Evolutionary conservation across 2,113 vertebrate species (phyloP), one percentile per base, ranked within the genome.

Genomic region (Amphiprion percula): DNA sequence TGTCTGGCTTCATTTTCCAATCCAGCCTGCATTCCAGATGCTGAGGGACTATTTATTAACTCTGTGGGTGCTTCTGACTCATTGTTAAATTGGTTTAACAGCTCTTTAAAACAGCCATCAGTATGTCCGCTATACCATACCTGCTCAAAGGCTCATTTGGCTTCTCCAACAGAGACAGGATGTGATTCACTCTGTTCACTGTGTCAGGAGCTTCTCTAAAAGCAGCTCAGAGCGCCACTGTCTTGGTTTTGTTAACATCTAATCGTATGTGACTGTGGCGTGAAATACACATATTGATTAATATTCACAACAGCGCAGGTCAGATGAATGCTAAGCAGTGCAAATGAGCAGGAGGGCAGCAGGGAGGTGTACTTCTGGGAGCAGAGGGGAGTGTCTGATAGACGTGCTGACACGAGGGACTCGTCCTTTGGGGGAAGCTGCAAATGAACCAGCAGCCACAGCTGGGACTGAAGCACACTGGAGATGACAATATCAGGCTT

Each of bases 391-490:
- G 72, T 46, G 75, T 79, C 86, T 88, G 78, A 80, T 74, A 54
- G 83, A 85, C 14, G 46, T 58, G 21, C 68, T 24, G 63, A 91
- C 85, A 89, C 55, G 77, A 80, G 74, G 80, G 82, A 77, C 75
- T 61, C 1, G 16, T 90, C 87, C 82, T 71, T 10, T 24, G 89
- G 55, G 88, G 74, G 44, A 52, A 28, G 39, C 74, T 69, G 64
- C 80, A 86, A 90, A 92, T 89, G 62, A 91, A 90, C 73, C 86
- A 82, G 87, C 55, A 90, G 69, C 74, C 59, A 80, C 83, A 92
- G 84, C 85, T 90, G 90, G 65, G 85, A 83, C 64, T 16, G 5
- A 17, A 64, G 14, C 53, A 28, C 46, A 59, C 47, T 63, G 24
- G 28, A 28, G 49, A 5, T 12, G 11, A n/a, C 11, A 37, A 62